Percentiles rank a stretch among this genome's conserved stretches.
Evolutionary conservation across 2,113 vertebrate species (phyloP).

Genomic region (Prionailurus viverrinus): DNA sequence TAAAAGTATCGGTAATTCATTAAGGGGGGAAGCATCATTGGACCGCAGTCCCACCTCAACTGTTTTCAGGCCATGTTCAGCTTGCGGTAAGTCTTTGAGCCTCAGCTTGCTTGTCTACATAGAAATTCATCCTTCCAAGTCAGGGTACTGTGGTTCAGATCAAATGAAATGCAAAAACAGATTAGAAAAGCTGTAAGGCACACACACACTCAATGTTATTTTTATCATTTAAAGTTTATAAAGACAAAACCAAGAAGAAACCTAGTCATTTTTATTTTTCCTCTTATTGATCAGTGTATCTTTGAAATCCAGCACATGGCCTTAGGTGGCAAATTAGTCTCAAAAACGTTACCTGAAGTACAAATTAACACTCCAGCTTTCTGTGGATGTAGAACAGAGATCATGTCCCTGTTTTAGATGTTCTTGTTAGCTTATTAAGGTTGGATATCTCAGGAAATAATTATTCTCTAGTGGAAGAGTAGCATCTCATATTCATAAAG

Average conservation of each 20-base stretch:
- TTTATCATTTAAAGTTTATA: conserved; percentile 42
- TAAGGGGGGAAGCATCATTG: background rate
- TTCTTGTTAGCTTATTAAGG: conserved; percentile 40
- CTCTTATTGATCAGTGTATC: background rate
- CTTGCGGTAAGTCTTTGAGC: background rate
- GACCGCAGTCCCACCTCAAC: background rate
- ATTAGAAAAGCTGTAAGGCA: background rate
- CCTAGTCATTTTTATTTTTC: background rate
- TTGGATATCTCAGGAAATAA: conserved; percentile 42
- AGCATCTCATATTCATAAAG: conserved; percentile 17
- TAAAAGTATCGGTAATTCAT: background rate
- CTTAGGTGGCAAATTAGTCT: background rate
- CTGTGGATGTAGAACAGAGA: background rate
- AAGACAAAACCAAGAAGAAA: conserved; percentile 2
- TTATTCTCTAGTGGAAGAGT: background rate
- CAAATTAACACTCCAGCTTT: background rate
- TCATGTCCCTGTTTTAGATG: background rate
- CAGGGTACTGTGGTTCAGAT: background rate
- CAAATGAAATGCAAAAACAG: background rate
- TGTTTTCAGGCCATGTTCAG: background rate
- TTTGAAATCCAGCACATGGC: background rate
- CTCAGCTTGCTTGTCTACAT: background rate
- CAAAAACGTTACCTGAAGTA: background rate
- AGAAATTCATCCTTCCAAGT: background rate
- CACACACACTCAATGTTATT: background rate